These are phyloP conservation scores for Scyliorhinus canicula DNA, from an alignment of 2,797 vertebrate genomes.

Conservation along the genomic window DNA sequence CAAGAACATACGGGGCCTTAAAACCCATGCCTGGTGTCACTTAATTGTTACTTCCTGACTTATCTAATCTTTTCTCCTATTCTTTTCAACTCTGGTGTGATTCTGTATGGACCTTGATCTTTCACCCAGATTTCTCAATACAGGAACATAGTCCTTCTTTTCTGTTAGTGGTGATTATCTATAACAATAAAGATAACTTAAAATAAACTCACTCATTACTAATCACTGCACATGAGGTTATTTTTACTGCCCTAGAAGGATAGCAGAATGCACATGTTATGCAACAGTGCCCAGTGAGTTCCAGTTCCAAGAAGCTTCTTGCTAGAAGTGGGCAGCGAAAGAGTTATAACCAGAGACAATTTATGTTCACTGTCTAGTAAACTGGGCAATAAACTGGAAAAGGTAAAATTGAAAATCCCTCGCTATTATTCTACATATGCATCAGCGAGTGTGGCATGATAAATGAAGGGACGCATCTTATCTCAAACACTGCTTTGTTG, in stretches of 20 bases:
- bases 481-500: not conserved
- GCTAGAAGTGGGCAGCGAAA: not conserved
- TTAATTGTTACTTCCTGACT: not conserved
- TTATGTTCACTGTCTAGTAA: not conserved
- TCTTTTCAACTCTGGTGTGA: not conserved
- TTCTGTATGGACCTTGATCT: not conserved
- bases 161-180: not conserved
- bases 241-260: not conserved
- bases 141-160: not conserved
- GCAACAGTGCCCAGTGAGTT: not conserved
- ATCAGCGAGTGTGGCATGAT: not conserved
- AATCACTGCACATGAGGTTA: not conserved
- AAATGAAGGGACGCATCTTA: not conserved
- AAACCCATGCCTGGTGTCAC: not conserved
- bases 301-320: not conserved
- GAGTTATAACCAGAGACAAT: not conserved
- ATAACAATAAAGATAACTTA: constrained; percentile 9
- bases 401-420: not conserved
- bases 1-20: not conserved
- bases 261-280: not conserved
- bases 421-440: not conserved
- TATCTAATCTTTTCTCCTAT: not conserved
- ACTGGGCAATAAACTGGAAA: not conserved
- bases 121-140: constrained; percentile 20
- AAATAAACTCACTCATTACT: not conserved